Evolutionary conservation across 1,140 invertebrate genomes (phyloP).

Genomic region (Gonatopus flavifemur): DNA sequence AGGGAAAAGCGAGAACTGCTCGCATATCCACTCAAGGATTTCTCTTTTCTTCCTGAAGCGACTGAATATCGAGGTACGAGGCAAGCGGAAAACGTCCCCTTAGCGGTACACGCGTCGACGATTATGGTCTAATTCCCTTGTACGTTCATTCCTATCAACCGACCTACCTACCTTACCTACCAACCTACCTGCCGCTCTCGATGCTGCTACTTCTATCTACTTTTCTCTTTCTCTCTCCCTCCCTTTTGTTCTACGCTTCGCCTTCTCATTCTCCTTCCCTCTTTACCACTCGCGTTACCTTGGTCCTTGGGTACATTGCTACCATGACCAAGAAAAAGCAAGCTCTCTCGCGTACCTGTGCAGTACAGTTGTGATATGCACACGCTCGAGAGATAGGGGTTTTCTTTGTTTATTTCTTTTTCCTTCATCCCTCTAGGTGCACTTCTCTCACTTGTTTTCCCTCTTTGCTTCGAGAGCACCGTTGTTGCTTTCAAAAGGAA

Average conservation of each 20-base stretch:
- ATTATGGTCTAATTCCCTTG: constrained; percentile 56
- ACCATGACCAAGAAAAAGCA: constrained; percentile 33
- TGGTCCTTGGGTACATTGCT: not conserved
- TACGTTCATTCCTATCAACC: constrained; percentile 46
- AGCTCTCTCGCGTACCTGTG: constrained; percentile 30
- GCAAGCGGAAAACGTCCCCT: constrained; percentile 38
- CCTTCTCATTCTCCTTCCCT: not conserved
- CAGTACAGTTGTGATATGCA: constrained; percentile 40
- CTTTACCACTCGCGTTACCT: not conserved
- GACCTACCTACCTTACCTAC: constrained; percentile 53
- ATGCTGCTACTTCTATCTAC: no score
- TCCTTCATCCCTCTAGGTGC: not conserved
- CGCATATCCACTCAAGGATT: not conserved
- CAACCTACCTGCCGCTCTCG: constrained; percentile 45
- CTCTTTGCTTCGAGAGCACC: constrained; percentile 13
- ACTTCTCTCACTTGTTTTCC: constrained; percentile 5
- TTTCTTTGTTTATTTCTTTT: constrained; percentile 19
- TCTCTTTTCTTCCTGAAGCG: constrained; percentile 12
- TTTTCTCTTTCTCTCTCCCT: constrained; percentile 20
- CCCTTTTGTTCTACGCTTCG: not conserved
- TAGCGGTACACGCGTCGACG: constrained; percentile 47
- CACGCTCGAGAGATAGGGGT: constrained; percentile 56
- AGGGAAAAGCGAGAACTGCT: constrained; percentile 5
- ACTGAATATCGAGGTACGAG: constrained; percentile 40
- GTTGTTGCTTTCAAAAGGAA: constrained; percentile 4